phyloP scores from a whole-genome alignment of 2,797 vertebrate genomes.

The Craterocephalus amniculus region DNA sequence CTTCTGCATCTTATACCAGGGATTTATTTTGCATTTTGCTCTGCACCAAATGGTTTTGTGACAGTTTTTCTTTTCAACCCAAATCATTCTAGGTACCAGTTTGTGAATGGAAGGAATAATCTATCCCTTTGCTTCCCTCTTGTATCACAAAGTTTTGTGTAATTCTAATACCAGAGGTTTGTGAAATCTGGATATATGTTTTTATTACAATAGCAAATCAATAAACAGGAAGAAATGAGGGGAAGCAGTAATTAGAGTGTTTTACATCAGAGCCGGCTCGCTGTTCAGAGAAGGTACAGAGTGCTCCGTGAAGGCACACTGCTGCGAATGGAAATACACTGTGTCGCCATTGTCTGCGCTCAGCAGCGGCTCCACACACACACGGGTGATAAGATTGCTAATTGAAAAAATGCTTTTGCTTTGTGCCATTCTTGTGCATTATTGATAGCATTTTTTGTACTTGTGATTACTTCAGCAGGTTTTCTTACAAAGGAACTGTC shows the following conservation, averaged over 20 bases:
- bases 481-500: conserved; percentile 25
- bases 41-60: too few relatives aligned
- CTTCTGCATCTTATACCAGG: too few relatives aligned
- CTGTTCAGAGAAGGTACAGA: conserved; percentile 41
- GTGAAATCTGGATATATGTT: too few relatives aligned
- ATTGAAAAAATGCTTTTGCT: conserved; percentile 54
- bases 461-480: conserved; percentile 46
- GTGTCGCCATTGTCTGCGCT: conserved; percentile 45
- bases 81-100: too few relatives aligned
- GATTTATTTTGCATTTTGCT: too few relatives aligned
- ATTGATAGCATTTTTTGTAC: conserved; percentile 37
- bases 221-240: conserved; percentile 37
- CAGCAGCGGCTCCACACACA: conserved; percentile 33
- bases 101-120: too few relatives aligned
- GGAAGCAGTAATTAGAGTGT: conserved; percentile 65
- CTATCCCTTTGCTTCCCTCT: too few relatives aligned
- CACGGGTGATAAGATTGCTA: conserved; percentile 49
- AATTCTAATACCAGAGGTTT: too few relatives aligned
- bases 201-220: conserved; percentile 70
- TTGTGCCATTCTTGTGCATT: conserved; percentile 25
- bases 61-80: too few relatives aligned
- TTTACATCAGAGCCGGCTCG: conserved; percentile 45
- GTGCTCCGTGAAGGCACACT: conserved; percentile 33
- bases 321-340: conserved; percentile 39
- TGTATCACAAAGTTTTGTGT: too few relatives aligned